A percentile compares a stretch with the other conserved stretches of the same genome.
Evolutionary conservation across 2,797 vertebrate genomes (phyloP).

Genomic region (Chaetophractus vellerosus): DNA sequence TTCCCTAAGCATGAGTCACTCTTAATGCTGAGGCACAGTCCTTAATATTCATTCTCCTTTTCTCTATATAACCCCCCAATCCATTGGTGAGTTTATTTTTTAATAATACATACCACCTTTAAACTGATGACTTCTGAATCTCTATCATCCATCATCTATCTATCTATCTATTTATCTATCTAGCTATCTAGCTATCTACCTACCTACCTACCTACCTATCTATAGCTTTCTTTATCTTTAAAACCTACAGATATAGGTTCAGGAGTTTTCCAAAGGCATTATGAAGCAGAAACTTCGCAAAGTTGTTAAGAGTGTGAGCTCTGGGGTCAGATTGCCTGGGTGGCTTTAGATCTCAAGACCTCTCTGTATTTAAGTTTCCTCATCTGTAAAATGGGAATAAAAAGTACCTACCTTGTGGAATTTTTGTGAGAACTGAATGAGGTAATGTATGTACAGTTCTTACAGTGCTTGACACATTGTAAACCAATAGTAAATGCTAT

Average conservation of each 20-base stretch:
- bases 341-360: neutral
- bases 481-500: neutral
- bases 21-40: neutral
- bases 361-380: neutral
- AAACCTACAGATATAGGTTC: too few species aligned
- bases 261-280: conserved; percentile 47
- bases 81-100: neutral
- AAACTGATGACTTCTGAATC: neutral
- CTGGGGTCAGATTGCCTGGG: neutral
- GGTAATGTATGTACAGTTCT: neutral
- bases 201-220: too few species aligned
- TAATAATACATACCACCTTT: neutral
- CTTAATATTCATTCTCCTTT: neutral
- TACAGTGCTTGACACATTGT: neutral
- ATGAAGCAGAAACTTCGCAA: neutral
- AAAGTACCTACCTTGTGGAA: neutral
- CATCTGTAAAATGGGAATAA: conserved; percentile 24
- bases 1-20: neutral
- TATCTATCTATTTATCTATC: too few species aligned
- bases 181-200: too few species aligned
- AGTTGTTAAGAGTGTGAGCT: neutral
- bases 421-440: neutral
- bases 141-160: neutral
- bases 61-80: neutral
- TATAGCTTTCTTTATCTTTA: too few species aligned